A percentile compares a stretch with the other conserved stretches of the same genome.
Conservation (phyloP, 2,888 invertebrate genomes). For the Pachliopta kotzebuea region DNA sequence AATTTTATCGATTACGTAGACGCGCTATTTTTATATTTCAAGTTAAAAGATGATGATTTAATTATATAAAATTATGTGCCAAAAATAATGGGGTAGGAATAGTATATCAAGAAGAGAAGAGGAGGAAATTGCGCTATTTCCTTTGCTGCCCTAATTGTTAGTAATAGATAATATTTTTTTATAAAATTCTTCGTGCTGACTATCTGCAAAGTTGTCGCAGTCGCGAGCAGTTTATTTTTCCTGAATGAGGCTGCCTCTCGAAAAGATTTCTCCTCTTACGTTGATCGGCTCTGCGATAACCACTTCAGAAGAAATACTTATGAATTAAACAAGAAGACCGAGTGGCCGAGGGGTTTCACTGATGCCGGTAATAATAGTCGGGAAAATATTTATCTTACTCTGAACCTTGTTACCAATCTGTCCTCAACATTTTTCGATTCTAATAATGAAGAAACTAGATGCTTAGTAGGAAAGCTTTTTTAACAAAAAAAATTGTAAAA, state of each 20-base stretch:
- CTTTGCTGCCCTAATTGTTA: background rate
- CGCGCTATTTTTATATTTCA: no score
- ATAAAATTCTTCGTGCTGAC: background rate
- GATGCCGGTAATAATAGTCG: background rate
- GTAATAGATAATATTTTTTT: background rate
- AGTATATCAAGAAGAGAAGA: no score
- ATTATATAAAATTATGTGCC: no score
- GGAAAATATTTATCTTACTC: no score
- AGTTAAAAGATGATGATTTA: no score
- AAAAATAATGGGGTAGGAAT: no score
- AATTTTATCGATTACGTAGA: no score
- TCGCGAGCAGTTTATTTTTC: slow-evolving; percentile 1
- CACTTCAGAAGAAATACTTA: slow-evolving; percentile 4
- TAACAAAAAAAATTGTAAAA: background rate
- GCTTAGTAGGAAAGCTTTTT: background rate
- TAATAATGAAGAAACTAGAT: background rate
- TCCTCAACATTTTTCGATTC: no score
- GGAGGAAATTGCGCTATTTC: no score
- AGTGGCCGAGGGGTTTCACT: background rate
- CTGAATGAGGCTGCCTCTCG: background rate
- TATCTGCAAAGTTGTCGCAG: background rate
- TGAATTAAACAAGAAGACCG: slow-evolving; percentile 5
- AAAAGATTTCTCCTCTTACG: background rate
- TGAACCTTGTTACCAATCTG: no score
- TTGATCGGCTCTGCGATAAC: background rate